These are phyloP conservation scores for Hydrolagus affinis DNA, from an alignment of 2,113 vertebrate species.

Conservation along the genomic window DNA sequence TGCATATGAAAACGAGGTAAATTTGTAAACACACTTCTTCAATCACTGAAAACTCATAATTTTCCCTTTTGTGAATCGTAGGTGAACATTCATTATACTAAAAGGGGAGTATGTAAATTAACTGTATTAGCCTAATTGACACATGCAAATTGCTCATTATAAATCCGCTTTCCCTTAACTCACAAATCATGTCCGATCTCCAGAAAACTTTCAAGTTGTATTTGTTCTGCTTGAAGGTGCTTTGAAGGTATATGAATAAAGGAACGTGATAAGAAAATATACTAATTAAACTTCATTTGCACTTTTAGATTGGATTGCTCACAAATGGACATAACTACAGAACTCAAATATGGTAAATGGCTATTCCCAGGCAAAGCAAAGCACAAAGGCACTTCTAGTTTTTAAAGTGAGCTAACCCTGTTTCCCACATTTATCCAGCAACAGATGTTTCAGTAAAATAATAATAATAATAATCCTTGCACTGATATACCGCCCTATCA, in stretches of 20 bases:
- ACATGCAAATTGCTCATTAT: constrained; percentile 26
- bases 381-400: not conserved
- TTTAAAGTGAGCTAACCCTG: not conserved
- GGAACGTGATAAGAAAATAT: not conserved
- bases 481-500: too few species aligned
- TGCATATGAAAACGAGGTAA: not conserved
- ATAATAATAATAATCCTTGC: too few species aligned
- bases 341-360: not conserved
- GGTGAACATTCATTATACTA: constrained; percentile 7
- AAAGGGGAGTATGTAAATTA: not conserved
- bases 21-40: not conserved
- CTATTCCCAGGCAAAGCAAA: not conserved
- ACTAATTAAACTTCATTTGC: constrained; percentile 28
- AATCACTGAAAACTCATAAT: constrained; percentile 14
- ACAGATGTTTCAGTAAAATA: too few species aligned
- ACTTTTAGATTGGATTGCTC: constrained; percentile 11
- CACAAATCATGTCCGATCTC: not conserved
- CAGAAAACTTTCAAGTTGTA: not conserved
- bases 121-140: constrained; percentile 12
- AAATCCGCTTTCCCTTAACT: not conserved
- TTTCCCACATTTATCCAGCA: not conserved
- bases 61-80: not conserved
- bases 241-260: constrained; percentile 8
- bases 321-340: not conserved
- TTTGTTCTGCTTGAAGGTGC: constrained; percentile 1